Percentiles rank a stretch among this genome's conserved stretches.
Conservation (phyloP, 2,113 vertebrate species). For the Caranx ignobilis region DNA sequence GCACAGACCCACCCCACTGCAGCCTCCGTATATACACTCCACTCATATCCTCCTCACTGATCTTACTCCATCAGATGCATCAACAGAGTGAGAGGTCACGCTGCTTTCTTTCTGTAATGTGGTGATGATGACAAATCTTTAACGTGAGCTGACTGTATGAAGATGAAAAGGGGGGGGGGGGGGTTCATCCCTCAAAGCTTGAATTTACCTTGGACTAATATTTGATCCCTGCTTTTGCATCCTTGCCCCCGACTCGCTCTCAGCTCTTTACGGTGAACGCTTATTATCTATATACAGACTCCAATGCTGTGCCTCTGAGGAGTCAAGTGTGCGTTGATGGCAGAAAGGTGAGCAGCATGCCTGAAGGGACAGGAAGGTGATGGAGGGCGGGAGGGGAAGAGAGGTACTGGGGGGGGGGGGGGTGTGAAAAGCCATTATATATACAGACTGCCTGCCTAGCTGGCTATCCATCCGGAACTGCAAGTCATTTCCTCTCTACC, state of each 20-base stretch:
- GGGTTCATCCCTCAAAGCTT: neutral
- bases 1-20: slow-evolving; percentile 51
- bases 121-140: neutral
- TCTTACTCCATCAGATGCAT: neutral
- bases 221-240: neutral
- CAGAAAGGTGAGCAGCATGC: slow-evolving; percentile 56
- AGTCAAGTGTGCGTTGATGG: slow-evolving; percentile 46
- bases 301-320: slow-evolving; percentile 33
- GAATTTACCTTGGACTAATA: neutral
- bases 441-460: slow-evolving; percentile 58
- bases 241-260: neutral
- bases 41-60: slow-evolving; percentile 2
- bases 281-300: slow-evolving; percentile 29
- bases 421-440: slow-evolving; percentile 73
- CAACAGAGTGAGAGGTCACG: slow-evolving; percentile 26
- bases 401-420: slow-evolving; percentile 10
- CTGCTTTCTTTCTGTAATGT: slow-evolving; percentile 21
- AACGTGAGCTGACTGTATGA: slow-evolving; percentile 15
- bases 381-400: slow-evolving; percentile 17
- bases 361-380: slow-evolving; percentile 41
- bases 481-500: slow-evolving; percentile 71
- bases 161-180: slow-evolving; percentile 10
- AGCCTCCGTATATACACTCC: slow-evolving; percentile 42
- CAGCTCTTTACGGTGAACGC: slow-evolving; percentile 20
- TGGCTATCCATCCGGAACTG: slow-evolving; percentile 71